Conservation (phyloP, 1,140 invertebrate species). For the Oppia nitens region DNA sequence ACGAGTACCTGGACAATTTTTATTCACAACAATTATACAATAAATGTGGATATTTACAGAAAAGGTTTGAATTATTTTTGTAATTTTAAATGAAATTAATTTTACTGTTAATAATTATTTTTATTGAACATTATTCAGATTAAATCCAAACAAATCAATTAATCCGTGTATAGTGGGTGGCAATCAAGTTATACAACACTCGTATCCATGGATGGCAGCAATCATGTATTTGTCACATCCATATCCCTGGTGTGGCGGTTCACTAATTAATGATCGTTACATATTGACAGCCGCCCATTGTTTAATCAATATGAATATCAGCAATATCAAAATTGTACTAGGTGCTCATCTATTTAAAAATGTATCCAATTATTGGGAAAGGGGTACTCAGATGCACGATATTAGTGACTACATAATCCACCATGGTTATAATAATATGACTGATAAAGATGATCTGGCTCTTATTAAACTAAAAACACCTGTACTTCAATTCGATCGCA, state of each 20-base stretch:
- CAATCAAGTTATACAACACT: too few species aligned
- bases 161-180: too few species aligned
- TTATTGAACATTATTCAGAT: too few species aligned
- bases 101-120: too few species aligned
- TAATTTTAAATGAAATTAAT: too few species aligned
- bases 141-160: too few species aligned
- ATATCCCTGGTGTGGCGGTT: constrained; percentile 29
- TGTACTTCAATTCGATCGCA: background rate
- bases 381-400: background rate
- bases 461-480: background rate
- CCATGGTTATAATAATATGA: constrained; percentile 3
- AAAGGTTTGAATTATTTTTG: too few species aligned
- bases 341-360: background rate
- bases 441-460: constrained; percentile 14
- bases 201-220: too few species aligned
- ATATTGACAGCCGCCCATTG: constrained; percentile 30
- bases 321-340: background rate
- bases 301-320: constrained; percentile 24
- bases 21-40: too few species aligned
- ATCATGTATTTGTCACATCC: too few species aligned
- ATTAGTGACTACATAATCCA: background rate
- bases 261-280: constrained; percentile 25
- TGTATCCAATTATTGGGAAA: background rate
- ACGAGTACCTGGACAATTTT: too few species aligned
- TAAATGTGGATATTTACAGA: too few species aligned